Evolutionary conservation across 2,113 vertebrate species (phyloP).

Genomic region (Coracopsis vasa): DNA sequence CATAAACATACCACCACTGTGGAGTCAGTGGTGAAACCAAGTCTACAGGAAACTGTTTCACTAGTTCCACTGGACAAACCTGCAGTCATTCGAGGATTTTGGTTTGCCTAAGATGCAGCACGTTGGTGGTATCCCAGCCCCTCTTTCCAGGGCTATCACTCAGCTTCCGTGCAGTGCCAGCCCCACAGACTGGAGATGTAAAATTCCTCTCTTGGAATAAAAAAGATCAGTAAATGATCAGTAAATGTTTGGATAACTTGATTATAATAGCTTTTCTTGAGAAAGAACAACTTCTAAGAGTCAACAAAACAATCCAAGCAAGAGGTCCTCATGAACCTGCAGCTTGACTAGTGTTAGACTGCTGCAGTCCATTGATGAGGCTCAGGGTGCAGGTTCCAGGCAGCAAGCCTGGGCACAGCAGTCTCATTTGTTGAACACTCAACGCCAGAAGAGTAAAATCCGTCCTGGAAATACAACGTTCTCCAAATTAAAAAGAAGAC

Average conservation of each 20-base stretch:
- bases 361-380: background rate
- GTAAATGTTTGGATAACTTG: background rate
- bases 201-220: background rate
- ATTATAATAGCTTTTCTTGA: background rate
- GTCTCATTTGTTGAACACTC: background rate
- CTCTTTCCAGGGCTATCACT: background rate
- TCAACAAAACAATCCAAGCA: background rate
- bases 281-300: background rate
- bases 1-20: background rate
- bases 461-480: background rate
- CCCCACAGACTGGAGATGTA: background rate
- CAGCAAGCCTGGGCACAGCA: background rate
- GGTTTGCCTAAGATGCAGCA: background rate
- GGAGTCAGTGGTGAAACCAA: background rate
- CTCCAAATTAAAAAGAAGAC: background rate
- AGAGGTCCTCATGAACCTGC: background rate
- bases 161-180: background rate
- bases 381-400: background rate
- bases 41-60: background rate
- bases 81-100: background rate
- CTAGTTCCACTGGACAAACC: background rate
- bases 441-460: background rate
- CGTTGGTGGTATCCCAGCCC: background rate
- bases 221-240: background rate
- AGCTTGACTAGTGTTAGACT: accelerated